Evolutionary conservation across 2,888 invertebrate species (phyloP).

Genomic region (Julus scandinavius): DNA sequence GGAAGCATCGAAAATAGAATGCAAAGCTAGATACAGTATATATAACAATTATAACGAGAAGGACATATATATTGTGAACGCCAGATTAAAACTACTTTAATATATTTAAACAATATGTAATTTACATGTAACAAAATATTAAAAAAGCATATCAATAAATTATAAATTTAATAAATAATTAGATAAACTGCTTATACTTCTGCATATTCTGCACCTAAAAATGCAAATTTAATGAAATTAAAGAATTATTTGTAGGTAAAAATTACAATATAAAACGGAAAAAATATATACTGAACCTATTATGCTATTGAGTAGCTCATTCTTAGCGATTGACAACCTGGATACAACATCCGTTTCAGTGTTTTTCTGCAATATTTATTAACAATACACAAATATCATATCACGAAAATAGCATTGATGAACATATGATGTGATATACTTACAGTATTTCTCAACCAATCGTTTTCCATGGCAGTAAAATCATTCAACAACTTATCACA

Average conservation of each 20-base stretch:
- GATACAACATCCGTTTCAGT: neutral
- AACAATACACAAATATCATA: neutral
- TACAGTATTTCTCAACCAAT: neutral
- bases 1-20: too few species aligned
- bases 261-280: neutral
- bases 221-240: neutral
- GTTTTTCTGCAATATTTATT: neutral
- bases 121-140: too few species aligned
- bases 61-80: too few species aligned
- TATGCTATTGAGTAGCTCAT: neutral
- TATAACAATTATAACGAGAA: too few species aligned
- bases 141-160: too few species aligned
- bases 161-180: too few species aligned
- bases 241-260: neutral
- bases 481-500: neutral
- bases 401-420: neutral
- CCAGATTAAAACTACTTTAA: too few species aligned
- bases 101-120: too few species aligned
- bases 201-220: conserved; percentile 3
- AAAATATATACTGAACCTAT: neutral
- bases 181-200: neutral
- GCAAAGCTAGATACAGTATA: too few species aligned
- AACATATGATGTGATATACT: neutral
- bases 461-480: neutral
- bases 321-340: neutral